phyloP scores from a whole-genome alignment of 2,888 invertebrate species.

The Limenitis camilla region DNA sequence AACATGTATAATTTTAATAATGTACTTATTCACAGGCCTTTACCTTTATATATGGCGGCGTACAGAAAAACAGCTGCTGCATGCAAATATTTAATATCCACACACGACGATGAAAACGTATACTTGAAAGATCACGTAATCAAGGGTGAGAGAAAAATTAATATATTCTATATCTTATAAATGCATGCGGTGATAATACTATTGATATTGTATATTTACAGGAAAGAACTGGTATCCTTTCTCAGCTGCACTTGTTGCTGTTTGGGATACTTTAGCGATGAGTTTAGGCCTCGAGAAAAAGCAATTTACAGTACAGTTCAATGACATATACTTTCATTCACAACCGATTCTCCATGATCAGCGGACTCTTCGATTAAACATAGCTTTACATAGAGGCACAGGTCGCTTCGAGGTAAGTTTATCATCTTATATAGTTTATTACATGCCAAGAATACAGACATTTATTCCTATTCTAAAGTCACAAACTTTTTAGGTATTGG shows the following conservation, averaged over 20 bases:
- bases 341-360: constrained; percentile 75
- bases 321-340: constrained; percentile 74
- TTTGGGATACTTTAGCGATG: constrained; percentile 82
- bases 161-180: neutral
- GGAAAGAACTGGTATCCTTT: constrained; percentile 83
- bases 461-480: neutral
- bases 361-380: constrained; percentile 64
- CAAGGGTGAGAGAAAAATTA: constrained; percentile 32
- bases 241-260: constrained; percentile 80
- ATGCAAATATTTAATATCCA: constrained; percentile 32
- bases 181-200: neutral
- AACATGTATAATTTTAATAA: neutral
- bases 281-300: constrained; percentile 67
- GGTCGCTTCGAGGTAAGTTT: constrained; percentile 72
- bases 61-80: constrained; percentile 33
- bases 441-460: neutral
- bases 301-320: constrained; percentile 80
- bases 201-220: constrained; percentile 23
- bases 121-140: constrained; percentile 41
- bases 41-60: constrained; percentile 35
- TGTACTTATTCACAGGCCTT: constrained; percentile 22
- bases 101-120: constrained; percentile 41
- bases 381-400: constrained; percentile 76
- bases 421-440: neutral
- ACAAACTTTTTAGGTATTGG: neutral